Conservation (phyloP, 2,797 vertebrate species). For the Pteronotus mesoamericanus region DNA sequence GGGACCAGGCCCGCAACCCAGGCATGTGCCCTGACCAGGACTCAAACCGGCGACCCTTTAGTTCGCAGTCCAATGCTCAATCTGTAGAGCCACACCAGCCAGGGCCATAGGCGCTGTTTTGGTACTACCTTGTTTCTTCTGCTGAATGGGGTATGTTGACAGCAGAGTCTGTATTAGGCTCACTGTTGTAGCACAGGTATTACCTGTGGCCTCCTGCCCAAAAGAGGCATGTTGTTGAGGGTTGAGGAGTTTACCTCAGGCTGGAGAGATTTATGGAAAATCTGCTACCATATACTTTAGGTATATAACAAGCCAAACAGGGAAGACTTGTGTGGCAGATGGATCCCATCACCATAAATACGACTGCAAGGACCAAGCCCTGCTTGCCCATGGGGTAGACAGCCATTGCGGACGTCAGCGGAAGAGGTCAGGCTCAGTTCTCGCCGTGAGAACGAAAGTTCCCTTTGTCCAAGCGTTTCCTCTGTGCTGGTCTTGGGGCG, state of each 20-base stretch:
- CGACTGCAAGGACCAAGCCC: neutral
- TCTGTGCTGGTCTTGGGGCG: neutral
- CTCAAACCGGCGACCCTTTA: neutral
- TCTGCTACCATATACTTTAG: neutral
- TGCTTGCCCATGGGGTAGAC: neutral
- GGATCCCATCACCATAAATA: neutral
- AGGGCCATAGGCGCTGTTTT: no score
- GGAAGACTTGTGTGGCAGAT: neutral
- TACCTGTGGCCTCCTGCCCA: no score
- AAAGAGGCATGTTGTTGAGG: neutral
- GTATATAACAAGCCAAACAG: neutral
- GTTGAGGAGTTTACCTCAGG: neutral
- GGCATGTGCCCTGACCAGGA: neutral
- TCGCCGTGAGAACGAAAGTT: neutral
- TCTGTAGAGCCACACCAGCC: neutral
- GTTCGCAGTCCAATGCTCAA: neutral
- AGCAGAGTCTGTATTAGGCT: neutral
- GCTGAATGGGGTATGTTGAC: neutral
- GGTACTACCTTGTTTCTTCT: neutral
- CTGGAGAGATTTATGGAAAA: neutral
- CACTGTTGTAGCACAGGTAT: neutral
- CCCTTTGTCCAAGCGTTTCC: neutral
- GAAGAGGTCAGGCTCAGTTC: neutral
- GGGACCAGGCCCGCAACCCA: neutral
- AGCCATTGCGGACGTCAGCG: accelerated